Evolutionary conservation across 1,140 invertebrate species (phyloP).

Genomic region (Akabosia matsudoensis): DNA sequence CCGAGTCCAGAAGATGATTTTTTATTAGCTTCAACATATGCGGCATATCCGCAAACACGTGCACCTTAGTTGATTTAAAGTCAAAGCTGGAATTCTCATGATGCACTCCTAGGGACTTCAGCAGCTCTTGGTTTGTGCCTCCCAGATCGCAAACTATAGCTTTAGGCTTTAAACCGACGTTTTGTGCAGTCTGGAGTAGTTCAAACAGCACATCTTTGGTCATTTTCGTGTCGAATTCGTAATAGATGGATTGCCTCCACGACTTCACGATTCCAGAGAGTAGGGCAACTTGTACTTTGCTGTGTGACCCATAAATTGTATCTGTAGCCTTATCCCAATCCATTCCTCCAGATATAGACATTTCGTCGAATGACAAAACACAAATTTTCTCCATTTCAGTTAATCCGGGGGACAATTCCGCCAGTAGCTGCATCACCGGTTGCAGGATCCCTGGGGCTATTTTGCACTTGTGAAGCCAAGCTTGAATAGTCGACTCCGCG

Average conservation of each 20-base stretch:
- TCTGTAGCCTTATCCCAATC: too few species aligned
- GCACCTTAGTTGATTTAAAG: too few species aligned
- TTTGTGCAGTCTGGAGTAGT: too few species aligned
- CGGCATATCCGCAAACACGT: slow-evolving; percentile 41
- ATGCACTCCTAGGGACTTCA: neutral
- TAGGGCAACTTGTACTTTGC: too few species aligned
- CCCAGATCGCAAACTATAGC: slow-evolving; percentile 2
- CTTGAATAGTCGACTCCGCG: neutral
- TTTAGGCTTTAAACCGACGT: neutral
- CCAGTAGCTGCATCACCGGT: neutral
- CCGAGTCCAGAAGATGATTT: slow-evolving; percentile 44
- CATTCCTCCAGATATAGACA: slow-evolving; percentile 27
- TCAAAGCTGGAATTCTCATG: too few species aligned
- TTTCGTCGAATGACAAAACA: slow-evolving; percentile 42
- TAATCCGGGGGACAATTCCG: neutral
- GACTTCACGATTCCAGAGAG: too few species aligned
- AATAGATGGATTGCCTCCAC: too few species aligned
- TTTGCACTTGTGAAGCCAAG: neutral
- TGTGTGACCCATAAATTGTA: too few species aligned
- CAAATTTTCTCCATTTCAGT: neutral
- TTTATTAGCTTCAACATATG: slow-evolving; percentile 43
- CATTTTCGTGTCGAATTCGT: too few species aligned
- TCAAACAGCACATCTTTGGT: too few species aligned
- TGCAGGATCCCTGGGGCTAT: neutral
- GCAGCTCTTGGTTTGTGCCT: neutral